Base-by-base conservation (phyloP, 2,888 invertebrate species). In the Subacronicta megacephala region DNA sequence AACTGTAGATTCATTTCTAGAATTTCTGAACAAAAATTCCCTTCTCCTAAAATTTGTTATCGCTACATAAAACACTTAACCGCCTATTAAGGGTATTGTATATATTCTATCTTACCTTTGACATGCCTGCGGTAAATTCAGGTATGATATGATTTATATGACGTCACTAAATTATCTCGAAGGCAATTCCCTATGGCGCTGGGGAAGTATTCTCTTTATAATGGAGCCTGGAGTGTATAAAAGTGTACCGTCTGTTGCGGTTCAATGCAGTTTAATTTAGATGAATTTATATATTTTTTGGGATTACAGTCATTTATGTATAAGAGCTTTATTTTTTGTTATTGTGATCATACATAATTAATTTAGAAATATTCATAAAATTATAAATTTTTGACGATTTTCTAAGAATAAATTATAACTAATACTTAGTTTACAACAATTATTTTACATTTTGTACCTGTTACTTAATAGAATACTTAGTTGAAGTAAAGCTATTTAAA, bases 121-220 rank as follows among this genome's bases (percentile, higher is more conserved):
- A 63, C 69, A 69, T 50, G 44, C 60, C 55, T 62, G 51, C 62
- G 57, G 54, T 75, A 73, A 67, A 73, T 73, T 67, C 61, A 67
- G 75, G 67, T 72, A 68, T 58, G 46, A 47, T 62, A 75, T 77
- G 70, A 78, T 80, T 80, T 76, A 78, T 81, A 59, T 64, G 70
- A 77, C 77, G 62, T 72, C 73, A 76, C 70, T 75, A 78, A 79
- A 82, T 77, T 73, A 69, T 77, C 63, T 58, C 62, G 55, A 64
- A 68, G 70, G 69, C 71, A 64, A 66, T 72, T 76, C 79, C 79
- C 80, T 38, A 54, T 40, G 75, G 81, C 43, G 44, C 66, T 46
- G 54, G 64, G 68, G 74, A 78, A 80, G 81, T 77, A 80, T 76
- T 70, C 77, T 78, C 76, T 71, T 72, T 72, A 73, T 75, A 80